Percentiles rank a stretch among this genome's conserved stretches.
phyloP scores from a whole-genome alignment of 1,140 invertebrate species.

The Lucilia cuprina region DNA sequence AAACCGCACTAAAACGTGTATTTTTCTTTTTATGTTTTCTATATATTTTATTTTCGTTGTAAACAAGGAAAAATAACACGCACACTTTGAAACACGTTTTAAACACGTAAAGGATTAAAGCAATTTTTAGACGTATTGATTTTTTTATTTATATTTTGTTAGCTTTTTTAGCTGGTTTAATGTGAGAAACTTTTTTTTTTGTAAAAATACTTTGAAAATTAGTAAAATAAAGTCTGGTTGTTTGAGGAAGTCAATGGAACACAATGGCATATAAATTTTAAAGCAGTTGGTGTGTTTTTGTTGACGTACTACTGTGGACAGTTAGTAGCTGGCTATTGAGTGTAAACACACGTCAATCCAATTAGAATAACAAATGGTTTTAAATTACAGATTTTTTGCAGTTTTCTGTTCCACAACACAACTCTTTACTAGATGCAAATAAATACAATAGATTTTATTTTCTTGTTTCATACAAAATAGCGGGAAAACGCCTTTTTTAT shows the following conservation, averaged over 20 bases:
- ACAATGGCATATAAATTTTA: background rate
- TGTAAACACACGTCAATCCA: slow-evolving; percentile 31
- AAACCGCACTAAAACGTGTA: background rate
- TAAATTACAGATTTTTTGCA: slow-evolving; percentile 18
- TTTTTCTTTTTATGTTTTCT: background rate
- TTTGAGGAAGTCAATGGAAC: slow-evolving; percentile 21
- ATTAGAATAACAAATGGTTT: slow-evolving; percentile 27
- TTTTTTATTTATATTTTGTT: background rate
- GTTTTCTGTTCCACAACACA: background rate
- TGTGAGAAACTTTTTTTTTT: background rate
- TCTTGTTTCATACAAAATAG: background rate
- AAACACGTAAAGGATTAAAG: background rate
- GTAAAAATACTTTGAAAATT: background rate
- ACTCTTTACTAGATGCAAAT: background rate
- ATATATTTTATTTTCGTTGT: background rate
- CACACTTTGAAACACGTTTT: background rate
- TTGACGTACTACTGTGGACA: slow-evolving; percentile 22
- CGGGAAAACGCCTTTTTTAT: background rate
- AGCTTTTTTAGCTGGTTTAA: background rate
- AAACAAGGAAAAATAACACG: too few relatives aligned
- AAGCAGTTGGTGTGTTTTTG: background rate
- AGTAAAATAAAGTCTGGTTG: background rate
- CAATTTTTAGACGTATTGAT: background rate
- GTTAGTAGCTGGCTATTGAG: background rate
- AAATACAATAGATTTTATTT: background rate